Evolutionary conservation across 2,113 vertebrate species (phyloP), one percentile per base, ranked within the genome.

Genomic region (Leuciscus idus): DNA sequence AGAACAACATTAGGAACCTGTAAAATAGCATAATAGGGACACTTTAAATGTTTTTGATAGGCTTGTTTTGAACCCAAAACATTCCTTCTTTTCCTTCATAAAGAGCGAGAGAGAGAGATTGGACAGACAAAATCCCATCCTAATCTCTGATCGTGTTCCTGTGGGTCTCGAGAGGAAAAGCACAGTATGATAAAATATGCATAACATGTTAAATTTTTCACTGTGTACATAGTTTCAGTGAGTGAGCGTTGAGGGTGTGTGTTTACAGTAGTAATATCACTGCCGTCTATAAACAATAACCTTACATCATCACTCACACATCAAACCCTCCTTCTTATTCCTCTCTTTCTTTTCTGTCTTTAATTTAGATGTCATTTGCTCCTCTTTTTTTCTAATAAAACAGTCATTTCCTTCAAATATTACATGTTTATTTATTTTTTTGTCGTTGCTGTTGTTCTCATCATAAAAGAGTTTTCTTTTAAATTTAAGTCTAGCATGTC

Each of bases 161-260:
- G 81, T 13, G 52, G 10, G 39, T 85, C 91, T 91, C 90, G 26
- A 46, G 90, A 91, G 91, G 85, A 57, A 85, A 70, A 12, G 23
- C 87, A 15, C 59, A 62, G 86, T 19, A 55, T 72, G 57, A 89
- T 91, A 72, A 90, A 91, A 91, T 83, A 91, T 90, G 85, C 83
- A 89, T 88, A 85, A 75, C 76, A 82, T 80, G 75, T 62, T 86
- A 85, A 88, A 77, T 87, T 80, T 85, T 89, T 85, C 79, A 87
- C 85, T 84, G 87, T 62, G 73, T 68, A 81, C 81, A 87, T 68
- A 85, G 89, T 83, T 76, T 80, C 64, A 68, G 75, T 83, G 33
- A 81, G 78, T 85, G 61, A 88, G 84, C 52, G 80, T 83, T 43
- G 76, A 89, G 66, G 48, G 55, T n/a, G 74, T 70, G 87, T 57